Evolutionary conservation across 2,113 vertebrate species (phyloP).

Genomic region (Podarcis cretensis): DNA sequence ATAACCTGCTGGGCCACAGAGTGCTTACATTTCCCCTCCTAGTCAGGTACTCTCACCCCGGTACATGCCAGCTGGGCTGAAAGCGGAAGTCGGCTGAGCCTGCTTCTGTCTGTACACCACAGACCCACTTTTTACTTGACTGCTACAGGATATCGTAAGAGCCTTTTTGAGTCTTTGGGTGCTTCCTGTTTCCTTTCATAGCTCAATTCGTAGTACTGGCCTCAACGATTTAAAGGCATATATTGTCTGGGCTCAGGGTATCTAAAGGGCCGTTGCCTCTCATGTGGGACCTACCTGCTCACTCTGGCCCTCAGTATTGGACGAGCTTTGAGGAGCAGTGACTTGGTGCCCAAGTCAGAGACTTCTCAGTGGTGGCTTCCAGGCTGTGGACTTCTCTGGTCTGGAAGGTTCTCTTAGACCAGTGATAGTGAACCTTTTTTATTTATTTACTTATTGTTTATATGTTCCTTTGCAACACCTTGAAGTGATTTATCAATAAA

Average conservation of each 20-base stretch:
- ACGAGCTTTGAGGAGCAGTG: not conserved
- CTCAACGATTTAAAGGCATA: not conserved
- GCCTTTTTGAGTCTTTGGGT: not conserved
- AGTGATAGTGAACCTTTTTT: too few species aligned
- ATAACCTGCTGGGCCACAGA: not conserved
- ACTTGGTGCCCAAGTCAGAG: not conserved
- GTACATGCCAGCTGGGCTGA: not conserved
- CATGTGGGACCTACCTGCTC: not conserved
- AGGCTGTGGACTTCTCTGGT: not conserved
- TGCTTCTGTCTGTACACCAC: not conserved
- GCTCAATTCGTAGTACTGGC: not conserved
- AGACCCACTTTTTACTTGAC: not conserved
- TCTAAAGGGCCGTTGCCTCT: not conserved
- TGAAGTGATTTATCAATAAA: too few species aligned
- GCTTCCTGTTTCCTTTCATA: not conserved
- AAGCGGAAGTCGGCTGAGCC: not conserved
- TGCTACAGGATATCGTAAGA: not conserved
- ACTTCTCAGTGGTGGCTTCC: not conserved
- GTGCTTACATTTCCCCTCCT: too few species aligned
- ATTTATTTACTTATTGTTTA: too few species aligned
- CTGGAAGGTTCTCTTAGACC: not conserved
- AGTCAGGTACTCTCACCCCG: not conserved
- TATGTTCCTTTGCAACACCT: too few species aligned
- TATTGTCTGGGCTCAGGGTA: not conserved
- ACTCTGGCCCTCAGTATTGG: not conserved